These are phyloP conservation scores for Drosophila auraria DNA, from an alignment of 1,140 invertebrate genomes.

Conservation along the genomic window DNA sequence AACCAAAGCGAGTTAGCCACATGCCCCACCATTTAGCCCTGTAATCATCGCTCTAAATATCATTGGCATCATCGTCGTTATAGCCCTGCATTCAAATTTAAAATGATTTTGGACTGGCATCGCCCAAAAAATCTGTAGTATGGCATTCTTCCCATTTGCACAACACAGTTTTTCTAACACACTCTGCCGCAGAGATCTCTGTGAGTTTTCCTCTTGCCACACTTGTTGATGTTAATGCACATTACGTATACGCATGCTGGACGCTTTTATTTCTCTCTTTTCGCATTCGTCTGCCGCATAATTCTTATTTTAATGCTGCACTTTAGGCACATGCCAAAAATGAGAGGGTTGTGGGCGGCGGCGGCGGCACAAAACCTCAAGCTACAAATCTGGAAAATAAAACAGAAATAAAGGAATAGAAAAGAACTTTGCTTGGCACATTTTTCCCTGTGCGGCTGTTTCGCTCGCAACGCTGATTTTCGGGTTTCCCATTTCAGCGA, in stretches of 20 bases:
- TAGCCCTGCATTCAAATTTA: conserved; percentile 33
- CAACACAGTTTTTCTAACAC: not conserved
- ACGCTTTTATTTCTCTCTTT: conserved; percentile 27
- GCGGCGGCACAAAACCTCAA: conserved; percentile 14
- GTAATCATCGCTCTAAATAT: conserved; percentile 12
- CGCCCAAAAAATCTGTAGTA: conserved; percentile 26
- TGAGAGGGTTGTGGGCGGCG: not conserved
- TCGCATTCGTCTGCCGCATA: conserved; percentile 29
- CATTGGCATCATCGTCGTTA: not conserved
- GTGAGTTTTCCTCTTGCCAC: conserved; percentile 23
- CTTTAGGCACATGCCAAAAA: conserved; percentile 44
- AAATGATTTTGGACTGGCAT: conserved; percentile 51
- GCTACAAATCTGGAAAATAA: conserved; percentile 17
- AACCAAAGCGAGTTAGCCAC: conserved; percentile 22
- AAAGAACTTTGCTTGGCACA: conserved; percentile 20
- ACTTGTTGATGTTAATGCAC: conserved; percentile 68
- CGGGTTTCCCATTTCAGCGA: conserved; percentile 38
- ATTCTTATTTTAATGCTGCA: conserved; percentile 55
- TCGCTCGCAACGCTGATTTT: conserved; percentile 32
- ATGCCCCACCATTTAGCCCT: not conserved
- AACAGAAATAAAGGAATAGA: conserved; percentile 17
- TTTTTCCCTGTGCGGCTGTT: conserved; percentile 8
- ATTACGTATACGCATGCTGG: conserved; percentile 68
- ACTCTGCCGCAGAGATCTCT: not conserved
- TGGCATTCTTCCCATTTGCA: conserved; percentile 50